Base-by-base conservation (phyloP, 2,797 vertebrate genomes). In the Pantherophis vulpinus region DNA sequence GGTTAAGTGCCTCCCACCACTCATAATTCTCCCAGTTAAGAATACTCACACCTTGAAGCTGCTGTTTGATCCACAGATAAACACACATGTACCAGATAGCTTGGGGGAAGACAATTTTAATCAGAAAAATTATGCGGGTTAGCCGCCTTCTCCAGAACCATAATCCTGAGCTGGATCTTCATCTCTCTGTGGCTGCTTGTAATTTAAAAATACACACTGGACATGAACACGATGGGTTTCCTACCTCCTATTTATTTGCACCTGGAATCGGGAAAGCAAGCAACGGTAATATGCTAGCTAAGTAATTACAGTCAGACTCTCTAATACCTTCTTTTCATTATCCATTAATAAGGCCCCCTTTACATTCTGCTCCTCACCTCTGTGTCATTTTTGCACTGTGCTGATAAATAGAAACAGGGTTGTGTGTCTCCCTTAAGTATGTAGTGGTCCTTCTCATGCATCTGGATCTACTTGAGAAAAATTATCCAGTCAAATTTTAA, bases 221-320 rank as follows among this genome's bases (percentile, higher is more conserved):
- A 66, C 25, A 90, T 6, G 23, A 29, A n/a, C 10, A 51, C 47
- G 7, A 20, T 63, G 42, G 25, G 29, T n/a, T 51, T 89, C 23
- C 37, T 83, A 47, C 42, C 20, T 83, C 42, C 42, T 83, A 83
- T 83, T 83, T 83, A 83, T 47, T 83, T 83, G 42, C 60, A 90
- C 60, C 88, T 63, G 27, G 87, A 8, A 95, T 87, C 51, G 96
- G 92, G 93, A 8, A 91, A 96, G 90, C 0, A 95, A 92, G 83
- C 90, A 61, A 23, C 0, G 13, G 95, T 94, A 96, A 96, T 96
- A 95, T 94, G 91, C 55, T 92, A 86, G 54, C 63, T 83, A 66
- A 91, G 93, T 94, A 94, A 95, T 87, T 86, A 93, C 23, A 93
- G 92, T 58, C 92, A n/a, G 58, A 32, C 1, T 29, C 93, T 55